phyloP scores from a whole-genome alignment of 2,888 invertebrate genomes.

The Ophioninae sp. region DNA sequence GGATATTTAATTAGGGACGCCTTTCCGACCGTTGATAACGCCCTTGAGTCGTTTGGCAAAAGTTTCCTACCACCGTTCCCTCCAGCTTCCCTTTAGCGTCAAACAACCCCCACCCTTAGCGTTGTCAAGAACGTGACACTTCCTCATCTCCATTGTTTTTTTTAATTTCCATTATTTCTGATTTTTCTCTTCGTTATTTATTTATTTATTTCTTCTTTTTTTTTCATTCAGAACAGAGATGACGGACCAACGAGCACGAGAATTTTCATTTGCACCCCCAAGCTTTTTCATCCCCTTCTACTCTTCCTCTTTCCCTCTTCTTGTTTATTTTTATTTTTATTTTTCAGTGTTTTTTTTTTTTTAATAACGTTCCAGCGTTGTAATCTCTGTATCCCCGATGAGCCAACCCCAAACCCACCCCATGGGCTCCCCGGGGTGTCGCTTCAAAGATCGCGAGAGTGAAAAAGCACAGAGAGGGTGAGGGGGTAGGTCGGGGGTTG shows the following conservation, averaged over 20 bases:
- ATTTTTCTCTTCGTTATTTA: too few relatives aligned
- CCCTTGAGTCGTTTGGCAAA: conserved; percentile 41
- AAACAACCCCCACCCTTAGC: not conserved
- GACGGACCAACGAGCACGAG: conserved; percentile 52
- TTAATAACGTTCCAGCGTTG: conserved; percentile 68
- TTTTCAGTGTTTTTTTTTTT: conserved; percentile 42
- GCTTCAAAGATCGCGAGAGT: conserved; percentile 50
- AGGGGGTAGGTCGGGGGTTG: not conserved
- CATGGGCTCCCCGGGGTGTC: conserved; percentile 41
- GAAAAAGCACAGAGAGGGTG: not conserved
- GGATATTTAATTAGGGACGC: conserved; percentile 57
- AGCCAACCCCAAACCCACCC: conserved; percentile 41
- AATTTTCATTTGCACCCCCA: conserved; percentile 65
- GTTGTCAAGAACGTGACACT: conserved; percentile 14
- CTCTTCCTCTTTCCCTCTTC: not conserved
- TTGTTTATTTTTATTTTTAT: conserved; percentile 33
- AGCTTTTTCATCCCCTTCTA: not conserved
- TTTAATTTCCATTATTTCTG: not conserved
- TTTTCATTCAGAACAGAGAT: conserved; percentile 1
- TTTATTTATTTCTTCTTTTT: not conserved
- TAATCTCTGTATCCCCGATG: conserved; percentile 62
- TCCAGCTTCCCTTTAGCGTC: too few relatives aligned
- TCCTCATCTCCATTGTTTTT: not conserved
- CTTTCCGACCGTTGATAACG: conserved; percentile 45
- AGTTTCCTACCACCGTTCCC: conserved; percentile 4